Evolutionary conservation across 2,797 vertebrate genomes (phyloP).

Genomic region (Neosilurus hyrtlii): DNA sequence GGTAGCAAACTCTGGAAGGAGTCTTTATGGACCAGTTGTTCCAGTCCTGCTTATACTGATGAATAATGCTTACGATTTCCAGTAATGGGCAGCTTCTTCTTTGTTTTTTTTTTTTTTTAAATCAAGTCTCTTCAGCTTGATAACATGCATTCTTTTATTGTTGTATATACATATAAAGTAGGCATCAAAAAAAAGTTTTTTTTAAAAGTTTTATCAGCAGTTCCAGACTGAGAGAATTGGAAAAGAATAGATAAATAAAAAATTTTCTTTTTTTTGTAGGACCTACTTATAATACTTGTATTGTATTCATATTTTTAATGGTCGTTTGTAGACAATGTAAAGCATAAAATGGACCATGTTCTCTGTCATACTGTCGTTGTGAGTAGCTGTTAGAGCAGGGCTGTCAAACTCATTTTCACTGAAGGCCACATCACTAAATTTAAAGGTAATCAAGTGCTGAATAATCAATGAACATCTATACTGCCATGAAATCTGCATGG

Average conservation of each 20-base stretch:
- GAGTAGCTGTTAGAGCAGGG: neutral
- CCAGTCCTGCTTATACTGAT: conserved; percentile 25
- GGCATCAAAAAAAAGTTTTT: conserved; percentile 33
- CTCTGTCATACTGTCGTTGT: neutral
- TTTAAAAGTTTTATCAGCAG: conserved; percentile 33
- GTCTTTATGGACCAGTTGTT: conserved; percentile 25
- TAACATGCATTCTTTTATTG: conserved; percentile 10
- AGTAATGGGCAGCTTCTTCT: neutral
- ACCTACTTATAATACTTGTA: conserved; percentile 3
- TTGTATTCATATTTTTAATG: neutral
- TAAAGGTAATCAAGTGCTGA: too few species aligned
- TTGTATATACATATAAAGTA: conserved; percentile 14
- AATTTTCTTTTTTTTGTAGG: neutral
- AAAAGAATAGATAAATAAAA: conserved; percentile 33
- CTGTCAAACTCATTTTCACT: too few species aligned
- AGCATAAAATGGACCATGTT: conserved; percentile 2
- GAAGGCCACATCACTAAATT: too few species aligned
- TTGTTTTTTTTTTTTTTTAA: neutral
- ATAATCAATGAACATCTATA: too few species aligned
- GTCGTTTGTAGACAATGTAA: conserved; percentile 7
- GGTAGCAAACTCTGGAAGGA: neutral
- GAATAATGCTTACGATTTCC: conserved; percentile 8
- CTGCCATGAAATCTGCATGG: too few species aligned
- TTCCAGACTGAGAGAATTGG: conserved; percentile 27
- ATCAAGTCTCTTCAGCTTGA: neutral